Conservation (phyloP, 2,888 invertebrate genomes). For the Lepetodrilus schrolli region DNA sequence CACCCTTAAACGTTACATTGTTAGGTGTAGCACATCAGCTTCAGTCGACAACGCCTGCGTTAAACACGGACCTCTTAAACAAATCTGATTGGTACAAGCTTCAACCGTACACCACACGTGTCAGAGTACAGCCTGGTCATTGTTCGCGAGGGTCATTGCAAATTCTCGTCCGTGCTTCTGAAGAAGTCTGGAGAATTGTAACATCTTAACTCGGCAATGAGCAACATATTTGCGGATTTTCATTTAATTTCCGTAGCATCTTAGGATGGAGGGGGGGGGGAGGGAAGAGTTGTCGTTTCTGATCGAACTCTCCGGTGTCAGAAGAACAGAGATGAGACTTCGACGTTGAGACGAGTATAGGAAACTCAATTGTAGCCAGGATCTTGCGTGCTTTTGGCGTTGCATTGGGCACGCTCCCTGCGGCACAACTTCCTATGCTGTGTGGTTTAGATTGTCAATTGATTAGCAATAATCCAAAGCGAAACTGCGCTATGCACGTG, state of each 20-base stretch:
- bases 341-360: not conserved
- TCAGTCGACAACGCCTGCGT: not conserved
- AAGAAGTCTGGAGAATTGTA: constrained; percentile 1
- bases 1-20: too few species aligned
- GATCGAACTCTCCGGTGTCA: constrained; percentile 17
- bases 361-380: constrained; percentile 4
- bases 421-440: not conserved
- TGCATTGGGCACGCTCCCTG: constrained; percentile 14
- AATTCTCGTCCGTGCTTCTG: not conserved
- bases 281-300: not conserved
- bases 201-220: constrained; percentile 10
- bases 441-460: constrained; percentile 9
- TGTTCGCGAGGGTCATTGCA: not conserved
- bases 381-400: not conserved
- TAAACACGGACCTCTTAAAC: not conserved
- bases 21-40: too few species aligned
- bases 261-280: too few species aligned
- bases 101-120: not conserved
- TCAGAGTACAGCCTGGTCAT: not conserved
- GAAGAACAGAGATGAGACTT: constrained; percentile 20
- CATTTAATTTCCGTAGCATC: constrained; percentile 27
- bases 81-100: not conserved
- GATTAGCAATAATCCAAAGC: constrained; percentile 16
- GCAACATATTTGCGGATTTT: constrained; percentile 30
- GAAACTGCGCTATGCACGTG: constrained; percentile 11